Conservation (phyloP, 2,888 invertebrate genomes). For the Druceiella hillmani region DNA sequence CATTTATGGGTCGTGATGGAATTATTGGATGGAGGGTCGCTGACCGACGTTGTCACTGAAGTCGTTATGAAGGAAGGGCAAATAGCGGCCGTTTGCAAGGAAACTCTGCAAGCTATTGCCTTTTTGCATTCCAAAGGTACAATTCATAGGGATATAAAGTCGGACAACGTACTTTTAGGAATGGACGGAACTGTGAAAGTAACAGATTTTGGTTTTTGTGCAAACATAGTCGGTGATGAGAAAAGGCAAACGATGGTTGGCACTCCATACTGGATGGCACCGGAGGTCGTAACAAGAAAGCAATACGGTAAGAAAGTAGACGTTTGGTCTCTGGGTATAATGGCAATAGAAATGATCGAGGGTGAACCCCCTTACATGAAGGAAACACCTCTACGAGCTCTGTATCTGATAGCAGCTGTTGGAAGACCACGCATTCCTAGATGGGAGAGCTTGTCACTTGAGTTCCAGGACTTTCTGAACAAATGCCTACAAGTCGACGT, state of each 20-base stretch:
- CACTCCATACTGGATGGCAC: constrained; percentile 99
- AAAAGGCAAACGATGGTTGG: constrained; percentile 97
- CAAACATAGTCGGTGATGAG: constrained; percentile 90
- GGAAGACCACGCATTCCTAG: constrained; percentile 88
- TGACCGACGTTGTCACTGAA: constrained; percentile 96
- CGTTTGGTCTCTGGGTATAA: constrained; percentile 95
- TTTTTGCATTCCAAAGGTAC: constrained; percentile 88
- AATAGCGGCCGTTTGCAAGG: constrained; percentile 91
- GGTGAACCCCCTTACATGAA: constrained; percentile 96
- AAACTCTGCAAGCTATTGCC: constrained; percentile 76
- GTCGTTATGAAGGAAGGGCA: constrained; percentile 96
- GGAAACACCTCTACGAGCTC: constrained; percentile 85
- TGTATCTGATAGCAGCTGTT: constrained; percentile 93
- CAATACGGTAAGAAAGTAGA: constrained; percentile 93
- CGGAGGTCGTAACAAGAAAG: constrained; percentile 88
- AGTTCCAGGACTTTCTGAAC: constrained; percentile 79
- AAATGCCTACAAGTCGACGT: constrained; percentile 84
- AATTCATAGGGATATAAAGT: constrained; percentile 94
- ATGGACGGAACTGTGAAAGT: constrained; percentile 91
- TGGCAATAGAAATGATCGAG: constrained; percentile 93
- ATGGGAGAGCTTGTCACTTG: constrained; percentile 71
- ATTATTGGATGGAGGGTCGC: constrained; percentile 87
- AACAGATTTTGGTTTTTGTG: constrained; percentile 97
- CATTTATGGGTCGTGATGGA: constrained; percentile 98
- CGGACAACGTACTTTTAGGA: constrained; percentile 92